Base-by-base conservation (phyloP, 2,888 invertebrate genomes). In the Ophonus ardosiacus region DNA sequence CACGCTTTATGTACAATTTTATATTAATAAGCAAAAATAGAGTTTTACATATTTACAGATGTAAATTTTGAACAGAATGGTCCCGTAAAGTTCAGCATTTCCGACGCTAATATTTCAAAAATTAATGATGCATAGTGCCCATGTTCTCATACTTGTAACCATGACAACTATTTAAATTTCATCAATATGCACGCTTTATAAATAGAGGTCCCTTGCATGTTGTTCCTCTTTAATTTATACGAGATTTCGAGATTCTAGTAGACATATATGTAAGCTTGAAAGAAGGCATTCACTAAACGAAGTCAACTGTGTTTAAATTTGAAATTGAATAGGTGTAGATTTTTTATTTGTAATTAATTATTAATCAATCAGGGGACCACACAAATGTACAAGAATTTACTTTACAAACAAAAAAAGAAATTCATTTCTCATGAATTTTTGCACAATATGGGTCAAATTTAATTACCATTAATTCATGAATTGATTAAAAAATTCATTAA, bases 401-500 rank as follows among this genome's bases (percentile, higher is more conserved):
- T 31, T 31, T 6, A 31, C 31, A 5, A 5, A 31, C 4, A 31
- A 51, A 10, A 8, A 51, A 51, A 51, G 43, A 51, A 51, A 31
- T 5, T 31, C 31, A 31, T 51, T 51, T 51, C 43, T 51, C 43
- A 8, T 10, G 43, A 51, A 51, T 13, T 63, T 63, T 63, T 24
- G 24, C 63, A 18, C 21, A 63, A 63, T 21, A 8, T 21, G 24
- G 21, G 18, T 63, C 63, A 21, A n/a, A 38, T 68, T 68, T 24
- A 65, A 65, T 65, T 24, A 65, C 6, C 13, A 13, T 4, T 51
- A 51, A 74, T 74, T 74, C 18, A 74, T 71, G 31, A 38, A 13
- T 15, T 43, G 31, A 68, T 68, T 40, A 40, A 40, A 68, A 68
- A 68, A 68, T 40, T 68, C 68, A 68, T 68, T 68, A 68, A 68